Percentiles rank a stretch among this genome's conserved stretches.
Conservation (phyloP, 2,888 invertebrate species). For the Diarsia dahlii region DNA sequence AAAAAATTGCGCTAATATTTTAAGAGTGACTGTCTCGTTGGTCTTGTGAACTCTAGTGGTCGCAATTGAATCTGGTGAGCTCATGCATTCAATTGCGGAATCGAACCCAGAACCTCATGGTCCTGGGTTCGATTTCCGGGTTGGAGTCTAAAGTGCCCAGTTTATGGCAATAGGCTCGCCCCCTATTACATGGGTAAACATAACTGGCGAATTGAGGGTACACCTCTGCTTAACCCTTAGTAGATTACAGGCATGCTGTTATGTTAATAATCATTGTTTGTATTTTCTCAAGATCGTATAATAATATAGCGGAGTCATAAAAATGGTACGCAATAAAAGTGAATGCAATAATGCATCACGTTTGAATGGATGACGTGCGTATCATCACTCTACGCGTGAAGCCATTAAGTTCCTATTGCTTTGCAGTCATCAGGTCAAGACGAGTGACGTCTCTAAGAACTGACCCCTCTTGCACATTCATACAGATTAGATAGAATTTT, state of each 20-base stretch:
- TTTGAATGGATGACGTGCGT: conserved; percentile 67
- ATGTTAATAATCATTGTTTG: background rate
- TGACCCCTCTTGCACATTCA: conserved; percentile 63
- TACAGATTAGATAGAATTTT: conserved; percentile 46
- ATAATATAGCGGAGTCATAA: conserved; percentile 12
- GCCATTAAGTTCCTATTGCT: conserved; percentile 59
- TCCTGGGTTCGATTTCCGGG: no score
- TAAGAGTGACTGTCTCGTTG: no score
- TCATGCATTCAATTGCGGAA: no score
- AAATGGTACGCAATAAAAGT: conserved; percentile 16
- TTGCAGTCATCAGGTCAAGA: conserved; percentile 58
- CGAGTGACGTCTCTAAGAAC: conserved; percentile 54
- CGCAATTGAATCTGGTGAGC: no score
- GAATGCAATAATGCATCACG: conserved; percentile 24
- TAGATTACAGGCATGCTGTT: no score
- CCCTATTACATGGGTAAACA: no score
- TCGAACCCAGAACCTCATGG: no score
- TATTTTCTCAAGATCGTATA: conserved; percentile 16
- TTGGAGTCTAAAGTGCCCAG: no score
- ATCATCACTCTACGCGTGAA: conserved; percentile 62
- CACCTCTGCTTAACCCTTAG: no score
- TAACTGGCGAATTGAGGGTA: no score
- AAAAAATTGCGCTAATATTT: background rate
- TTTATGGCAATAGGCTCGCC: no score
- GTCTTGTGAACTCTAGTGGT: no score